Evolutionary conservation across 2,113 vertebrate species (phyloP).

Genomic region (Calonectris borealis): DNA sequence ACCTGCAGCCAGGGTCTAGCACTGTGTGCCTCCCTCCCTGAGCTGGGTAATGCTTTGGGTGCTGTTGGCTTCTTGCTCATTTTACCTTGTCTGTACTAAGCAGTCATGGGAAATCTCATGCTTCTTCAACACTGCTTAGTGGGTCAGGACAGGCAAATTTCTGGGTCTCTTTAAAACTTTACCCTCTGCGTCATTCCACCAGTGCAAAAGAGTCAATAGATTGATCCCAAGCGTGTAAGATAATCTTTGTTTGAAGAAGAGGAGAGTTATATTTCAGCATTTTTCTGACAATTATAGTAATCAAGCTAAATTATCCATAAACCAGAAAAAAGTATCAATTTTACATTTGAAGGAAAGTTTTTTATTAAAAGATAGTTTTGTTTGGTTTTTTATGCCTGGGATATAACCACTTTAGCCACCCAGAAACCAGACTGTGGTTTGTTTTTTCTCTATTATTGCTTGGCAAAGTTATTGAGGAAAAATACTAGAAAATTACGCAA

Average conservation of each 20-base stretch:
- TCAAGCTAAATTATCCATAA: constrained; percentile 62
- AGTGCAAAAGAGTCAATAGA: background rate
- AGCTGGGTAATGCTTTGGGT: background rate
- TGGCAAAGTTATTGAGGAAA: constrained; percentile 27
- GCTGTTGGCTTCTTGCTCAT: background rate
- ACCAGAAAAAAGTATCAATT: constrained; percentile 61
- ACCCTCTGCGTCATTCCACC: background rate
- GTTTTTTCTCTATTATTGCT: constrained; percentile 41
- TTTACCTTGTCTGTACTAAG: background rate
- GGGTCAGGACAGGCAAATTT: background rate
- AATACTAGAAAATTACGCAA: background rate
- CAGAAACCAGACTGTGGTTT: constrained; percentile 49
- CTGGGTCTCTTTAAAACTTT: background rate
- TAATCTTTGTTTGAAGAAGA: constrained; percentile 50
- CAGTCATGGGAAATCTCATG: fast-evolving
- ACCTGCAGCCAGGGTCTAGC: background rate
- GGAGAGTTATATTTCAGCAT: constrained; percentile 47
- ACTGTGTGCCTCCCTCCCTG: background rate
- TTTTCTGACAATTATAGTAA: constrained; percentile 60
- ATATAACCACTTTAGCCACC: constrained; percentile 37
- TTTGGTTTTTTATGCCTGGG: constrained; percentile 54
- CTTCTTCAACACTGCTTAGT: background rate
- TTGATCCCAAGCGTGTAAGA: constrained; percentile 36
- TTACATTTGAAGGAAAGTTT: constrained; percentile 46
- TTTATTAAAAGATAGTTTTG: constrained; percentile 46